Conservation (phyloP, 2,113 vertebrate genomes). For the Channa argus region DNA sequence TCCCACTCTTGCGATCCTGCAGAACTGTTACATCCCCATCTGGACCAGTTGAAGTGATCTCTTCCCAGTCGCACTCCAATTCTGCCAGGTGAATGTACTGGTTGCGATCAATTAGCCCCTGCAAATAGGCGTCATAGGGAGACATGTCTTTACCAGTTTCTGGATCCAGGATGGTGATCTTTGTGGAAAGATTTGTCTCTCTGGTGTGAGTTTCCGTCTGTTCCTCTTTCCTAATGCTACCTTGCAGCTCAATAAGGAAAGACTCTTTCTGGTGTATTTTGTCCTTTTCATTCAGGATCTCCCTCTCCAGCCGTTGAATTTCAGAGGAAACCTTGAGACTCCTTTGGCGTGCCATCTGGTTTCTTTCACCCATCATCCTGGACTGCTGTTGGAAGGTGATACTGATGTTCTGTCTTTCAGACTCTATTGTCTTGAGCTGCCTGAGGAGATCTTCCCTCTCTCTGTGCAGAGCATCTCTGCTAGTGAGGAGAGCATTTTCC, state of each 20-base stretch:
- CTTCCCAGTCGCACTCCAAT: constrained; percentile 97
- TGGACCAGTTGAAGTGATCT: constrained; percentile 87
- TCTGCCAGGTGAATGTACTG: constrained; percentile 94
- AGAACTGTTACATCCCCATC: constrained; percentile 88
- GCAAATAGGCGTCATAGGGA: constrained; percentile 92
- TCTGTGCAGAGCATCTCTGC: constrained; percentile 79
- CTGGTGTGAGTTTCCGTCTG: constrained; percentile 88
- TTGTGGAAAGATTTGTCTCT: constrained; percentile 93
- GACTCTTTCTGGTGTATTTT: constrained; percentile 88
- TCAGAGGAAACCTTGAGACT: constrained; percentile 86
- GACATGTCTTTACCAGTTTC: constrained; percentile 94
- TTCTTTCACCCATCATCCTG: constrained; percentile 86
- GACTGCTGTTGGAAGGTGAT: constrained; percentile 88
- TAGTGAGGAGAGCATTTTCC: constrained; percentile 81
- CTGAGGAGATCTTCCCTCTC: constrained; percentile 84
- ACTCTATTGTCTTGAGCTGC: constrained; percentile 86
- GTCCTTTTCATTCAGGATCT: constrained; percentile 91
- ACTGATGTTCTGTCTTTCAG: constrained; percentile 84
- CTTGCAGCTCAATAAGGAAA: constrained; percentile 85
- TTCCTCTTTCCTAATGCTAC: constrained; percentile 84
- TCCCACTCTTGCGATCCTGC: constrained; percentile 94
- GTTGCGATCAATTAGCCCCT: constrained; percentile 89
- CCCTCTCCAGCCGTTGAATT: constrained; percentile 85
- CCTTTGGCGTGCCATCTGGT: constrained; percentile 85
- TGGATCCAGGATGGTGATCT: constrained; percentile 94